Percentiles rank a stretch among this genome's conserved stretches.
Conservation (phyloP, 1,140 invertebrate genomes). For the fruit fly (Drosophila melanogaster) region DNA sequence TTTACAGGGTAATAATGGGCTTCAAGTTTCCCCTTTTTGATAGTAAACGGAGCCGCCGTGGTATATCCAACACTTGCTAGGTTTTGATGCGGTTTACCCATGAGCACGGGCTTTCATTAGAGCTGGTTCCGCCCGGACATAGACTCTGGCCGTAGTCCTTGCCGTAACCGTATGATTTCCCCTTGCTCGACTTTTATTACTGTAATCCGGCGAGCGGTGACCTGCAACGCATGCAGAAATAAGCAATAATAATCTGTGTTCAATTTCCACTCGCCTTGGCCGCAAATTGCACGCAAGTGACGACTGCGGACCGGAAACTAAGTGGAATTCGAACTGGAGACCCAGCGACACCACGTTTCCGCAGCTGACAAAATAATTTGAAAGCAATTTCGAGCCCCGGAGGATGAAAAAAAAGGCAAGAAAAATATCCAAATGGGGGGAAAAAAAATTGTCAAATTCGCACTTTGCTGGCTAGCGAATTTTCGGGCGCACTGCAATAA, state of each 20-base stretch:
- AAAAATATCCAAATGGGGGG: conserved; percentile 1
- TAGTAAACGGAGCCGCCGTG: not conserved
- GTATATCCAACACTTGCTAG: conserved; percentile 30
- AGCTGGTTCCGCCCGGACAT: conserved; percentile 3
- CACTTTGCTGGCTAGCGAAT: conserved; percentile 57
- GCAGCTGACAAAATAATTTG: conserved; percentile 81
- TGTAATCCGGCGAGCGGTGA: conserved; percentile 50
- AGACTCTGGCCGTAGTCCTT: not conserved
- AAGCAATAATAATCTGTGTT: conserved; percentile 78
- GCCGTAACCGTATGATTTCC: conserved; percentile 47
- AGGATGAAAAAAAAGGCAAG: conserved; percentile 11
- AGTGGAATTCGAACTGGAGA: conserved; percentile 1
- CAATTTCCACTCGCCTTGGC: conserved; percentile 66
- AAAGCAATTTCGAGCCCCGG: conserved; percentile 76
- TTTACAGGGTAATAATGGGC: conserved; percentile 5
- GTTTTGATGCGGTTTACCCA: conserved; percentile 28
- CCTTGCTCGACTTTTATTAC: conserved; percentile 55
- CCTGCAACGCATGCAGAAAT: conserved; percentile 75
- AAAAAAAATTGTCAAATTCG: conserved; percentile 73
- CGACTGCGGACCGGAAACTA: conserved; percentile 41
- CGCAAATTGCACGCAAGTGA: conserved; percentile 72
- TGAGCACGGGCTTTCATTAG: conserved; percentile 57
- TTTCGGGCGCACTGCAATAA: conserved; percentile 76
- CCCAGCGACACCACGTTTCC: conserved; percentile 47
- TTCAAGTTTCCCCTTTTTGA: not conserved